A percentile compares a stretch with the other conserved stretches of the same genome.
These are phyloP conservation scores for Sympetrum striolatum DNA, from an alignment of 2,888 invertebrate genomes.

Conservation along the genomic window DNA sequence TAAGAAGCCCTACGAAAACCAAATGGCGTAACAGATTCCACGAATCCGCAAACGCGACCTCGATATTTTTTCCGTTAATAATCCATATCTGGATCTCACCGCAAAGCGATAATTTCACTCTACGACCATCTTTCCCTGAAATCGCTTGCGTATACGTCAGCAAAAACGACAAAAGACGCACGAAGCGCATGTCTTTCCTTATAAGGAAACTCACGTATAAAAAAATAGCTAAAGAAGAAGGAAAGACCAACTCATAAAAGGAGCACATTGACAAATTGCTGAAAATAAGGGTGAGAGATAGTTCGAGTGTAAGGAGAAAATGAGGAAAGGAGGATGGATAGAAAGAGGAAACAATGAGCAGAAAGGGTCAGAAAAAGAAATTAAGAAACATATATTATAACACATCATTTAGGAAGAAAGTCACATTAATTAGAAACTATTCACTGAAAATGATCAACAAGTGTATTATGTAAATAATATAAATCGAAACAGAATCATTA, in stretches of 20 bases:
- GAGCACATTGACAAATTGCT: background rate
- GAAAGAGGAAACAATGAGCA: background rate
- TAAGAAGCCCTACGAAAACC: background rate
- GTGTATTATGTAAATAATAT: too few species aligned
- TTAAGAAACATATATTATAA: background rate
- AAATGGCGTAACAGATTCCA: background rate
- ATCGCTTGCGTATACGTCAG: background rate
- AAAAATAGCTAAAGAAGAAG: background rate
- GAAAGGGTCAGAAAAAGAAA: background rate
- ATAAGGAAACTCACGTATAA: background rate
- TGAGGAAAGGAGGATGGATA: background rate
- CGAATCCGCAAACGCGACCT: background rate
- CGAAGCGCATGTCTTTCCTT: background rate
- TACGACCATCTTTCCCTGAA: background rate
- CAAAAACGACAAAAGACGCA: background rate
- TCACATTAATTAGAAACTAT: too few species aligned
- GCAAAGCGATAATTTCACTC: background rate
- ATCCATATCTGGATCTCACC: conserved; percentile 1
- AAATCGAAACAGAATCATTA: too few species aligned
- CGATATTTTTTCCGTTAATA: background rate
- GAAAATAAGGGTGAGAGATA: background rate
- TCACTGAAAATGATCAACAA: too few species aligned
- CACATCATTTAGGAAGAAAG: too few species aligned
- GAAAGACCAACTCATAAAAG: background rate
- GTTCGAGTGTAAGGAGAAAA: background rate